Evolutionary conservation across 2,888 invertebrate species (phyloP), one percentile per base, ranked within the genome.

Genomic region (Cephus nigrinus): DNA sequence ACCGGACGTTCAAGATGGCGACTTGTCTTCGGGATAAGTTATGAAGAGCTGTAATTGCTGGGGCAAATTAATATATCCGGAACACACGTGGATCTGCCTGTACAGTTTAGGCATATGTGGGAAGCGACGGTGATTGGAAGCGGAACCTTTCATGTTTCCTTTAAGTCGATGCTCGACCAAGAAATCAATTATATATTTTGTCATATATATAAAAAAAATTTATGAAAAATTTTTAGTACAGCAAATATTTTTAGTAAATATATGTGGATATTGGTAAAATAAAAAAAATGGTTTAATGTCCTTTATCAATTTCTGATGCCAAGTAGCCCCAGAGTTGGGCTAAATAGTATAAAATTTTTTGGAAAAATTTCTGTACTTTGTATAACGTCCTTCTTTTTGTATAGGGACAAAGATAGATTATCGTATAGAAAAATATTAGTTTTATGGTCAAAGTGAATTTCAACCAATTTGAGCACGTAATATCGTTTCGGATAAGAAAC

Each of bases 21-120:
- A 68, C 36, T 73, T 36, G n/a, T 68, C 35, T 55, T 33, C 68
- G 75, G 77, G 73, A 80, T 81, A 77, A 80, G 75, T 81, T 81
- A 80, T 80, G 76, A 77, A 73, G 55, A 23, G 23, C 68, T 76
- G 80, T 80, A 76, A 81, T 80, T 80, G 81, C 77, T 69, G 78
- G 77, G 76, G 75, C 78, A 80, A 81, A 80, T 81, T 81, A 81
- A 81, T 81, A 77, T 77, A 55, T 55, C 23, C 55, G 23, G 23
- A 55, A 55, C 23, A 55, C 55, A 55, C 2, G 55, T 55, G 55
- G 15, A 9, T 23, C 55, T 55, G 55, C 55, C 5, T 2, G 9
- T 55, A 55, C 23, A 5, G 55, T 2, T 23, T 23, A 9, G 9
- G 55, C 55, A 55, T 23, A 55, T 23, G 55, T 55, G 55, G 55